Percentiles rank a stretch among this genome's conserved stretches.
Evolutionary conservation across 92 coral and sea anemone genomes (phyloP).

Genomic region (Paramuricea clavata): DNA sequence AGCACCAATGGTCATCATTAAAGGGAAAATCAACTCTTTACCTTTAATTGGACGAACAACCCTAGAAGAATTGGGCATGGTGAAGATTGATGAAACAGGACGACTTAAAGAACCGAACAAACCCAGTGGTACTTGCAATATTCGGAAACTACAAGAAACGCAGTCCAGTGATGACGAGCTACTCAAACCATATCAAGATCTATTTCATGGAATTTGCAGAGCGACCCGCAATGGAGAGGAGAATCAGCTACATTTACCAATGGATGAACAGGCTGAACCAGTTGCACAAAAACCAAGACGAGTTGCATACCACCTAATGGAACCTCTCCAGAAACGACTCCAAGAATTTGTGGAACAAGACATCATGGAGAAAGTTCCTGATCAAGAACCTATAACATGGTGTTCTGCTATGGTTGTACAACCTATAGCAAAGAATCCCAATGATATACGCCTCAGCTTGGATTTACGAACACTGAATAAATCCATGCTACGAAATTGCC

Average conservation of each 20-base stretch:
- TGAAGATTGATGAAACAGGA: constrained; percentile 62
- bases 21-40: constrained; percentile 68
- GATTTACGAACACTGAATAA: constrained; percentile 54
- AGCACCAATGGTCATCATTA: constrained; percentile 42
- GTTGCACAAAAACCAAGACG: constrained; percentile 62
- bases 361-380: constrained; percentile 45
- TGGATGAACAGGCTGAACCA: constrained; percentile 59
- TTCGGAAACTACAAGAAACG: not conserved
- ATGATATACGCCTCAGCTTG: constrained; percentile 45
- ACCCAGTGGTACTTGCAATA: not conserved
- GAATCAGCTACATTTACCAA: constrained; percentile 59
- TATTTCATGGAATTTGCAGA: constrained; percentile 45
- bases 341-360: constrained; percentile 47
- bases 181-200: not conserved
- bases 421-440: constrained; percentile 53
- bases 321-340: constrained; percentile 63
- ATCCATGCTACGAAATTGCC: constrained; percentile 65
- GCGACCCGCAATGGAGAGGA: constrained; percentile 49
- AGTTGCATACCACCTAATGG: constrained; percentile 67
- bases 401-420: constrained; percentile 60
- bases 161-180: not conserved
- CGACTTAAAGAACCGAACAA: constrained; percentile 29
- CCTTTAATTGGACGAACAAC: constrained; percentile 57
- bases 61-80: constrained; percentile 66
- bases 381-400: constrained; percentile 41